Conservation (phyloP, 2,113 vertebrate genomes). For the Ranitomeya imitator region DNA sequence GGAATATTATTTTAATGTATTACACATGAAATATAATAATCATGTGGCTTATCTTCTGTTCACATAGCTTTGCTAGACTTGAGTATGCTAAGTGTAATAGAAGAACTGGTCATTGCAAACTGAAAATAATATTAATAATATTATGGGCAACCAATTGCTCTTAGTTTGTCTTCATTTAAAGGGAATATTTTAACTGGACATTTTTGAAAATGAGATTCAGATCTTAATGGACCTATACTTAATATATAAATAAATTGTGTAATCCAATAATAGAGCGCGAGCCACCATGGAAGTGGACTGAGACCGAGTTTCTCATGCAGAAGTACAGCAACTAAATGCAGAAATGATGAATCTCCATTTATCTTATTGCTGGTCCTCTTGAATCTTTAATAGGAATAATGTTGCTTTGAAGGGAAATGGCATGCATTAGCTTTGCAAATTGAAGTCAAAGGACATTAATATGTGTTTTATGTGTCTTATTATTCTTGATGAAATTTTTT, state of each 20-base stretch:
- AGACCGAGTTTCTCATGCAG: not conserved
- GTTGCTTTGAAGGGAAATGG: not conserved
- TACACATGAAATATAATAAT: too few species aligned
- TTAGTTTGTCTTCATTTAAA: conserved; percentile 5
- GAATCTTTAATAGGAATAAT: conserved; percentile 40
- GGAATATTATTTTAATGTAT: too few species aligned
- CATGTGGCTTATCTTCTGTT: too few species aligned
- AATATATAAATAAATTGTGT: conserved; percentile 31
- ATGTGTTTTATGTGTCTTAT: not conserved
- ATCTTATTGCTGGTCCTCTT: not conserved
- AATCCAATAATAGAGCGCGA: conserved; percentile 34
- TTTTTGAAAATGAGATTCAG: conserved; percentile 12
- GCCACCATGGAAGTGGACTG: conserved; percentile 20
- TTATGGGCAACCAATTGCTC: not conserved
- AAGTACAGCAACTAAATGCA: conserved; percentile 5
- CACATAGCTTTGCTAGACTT: too few species aligned
- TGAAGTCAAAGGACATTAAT: not conserved
- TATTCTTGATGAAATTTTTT: not conserved
- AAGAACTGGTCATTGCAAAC: not conserved
- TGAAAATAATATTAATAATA: not conserved
- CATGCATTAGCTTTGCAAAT: conserved; percentile 24
- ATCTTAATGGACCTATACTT: conserved; percentile 27
- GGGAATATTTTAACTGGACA: not conserved
- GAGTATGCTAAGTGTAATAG: not conserved
- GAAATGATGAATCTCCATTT: conserved; percentile 13